These are phyloP conservation scores for Octopus bimaculoides DNA, from an alignment of 1,140 invertebrate genomes.

Conservation along the genomic window DNA sequence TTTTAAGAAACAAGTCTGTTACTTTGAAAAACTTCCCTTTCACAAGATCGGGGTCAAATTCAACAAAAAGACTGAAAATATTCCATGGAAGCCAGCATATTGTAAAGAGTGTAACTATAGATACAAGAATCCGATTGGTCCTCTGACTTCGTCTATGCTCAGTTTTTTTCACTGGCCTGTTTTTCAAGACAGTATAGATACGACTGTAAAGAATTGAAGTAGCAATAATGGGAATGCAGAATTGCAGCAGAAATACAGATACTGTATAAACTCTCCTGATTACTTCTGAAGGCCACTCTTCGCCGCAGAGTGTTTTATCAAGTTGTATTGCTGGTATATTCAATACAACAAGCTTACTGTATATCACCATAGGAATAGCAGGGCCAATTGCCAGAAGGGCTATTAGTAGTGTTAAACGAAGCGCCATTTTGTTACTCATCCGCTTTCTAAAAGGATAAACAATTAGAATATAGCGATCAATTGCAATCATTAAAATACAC, in stretches of 20 bases:
- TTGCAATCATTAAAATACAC: conserved; percentile 70
- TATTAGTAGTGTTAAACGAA: conserved; percentile 36
- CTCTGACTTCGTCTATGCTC: conserved; percentile 66
- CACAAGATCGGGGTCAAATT: conserved; percentile 38
- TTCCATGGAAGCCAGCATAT: conserved; percentile 68
- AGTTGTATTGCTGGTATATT: conserved; percentile 28
- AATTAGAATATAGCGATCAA: conserved; percentile 68
- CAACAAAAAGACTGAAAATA: conserved; percentile 44
- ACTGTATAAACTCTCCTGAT: conserved; percentile 40
- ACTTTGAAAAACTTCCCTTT: conserved; percentile 40
- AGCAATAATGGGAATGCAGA: conserved; percentile 44
- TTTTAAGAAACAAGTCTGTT: conserved; percentile 50
- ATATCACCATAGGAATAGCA: conserved; percentile 48
- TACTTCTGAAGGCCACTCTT: conserved; percentile 41
- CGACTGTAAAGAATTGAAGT: conserved; percentile 45
- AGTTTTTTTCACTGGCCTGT: conserved; percentile 42
- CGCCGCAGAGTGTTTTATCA: conserved; percentile 43
- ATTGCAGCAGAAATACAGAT: conserved; percentile 48
- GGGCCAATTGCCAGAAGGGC: conserved; percentile 40
- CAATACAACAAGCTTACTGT: conserved; percentile 33
- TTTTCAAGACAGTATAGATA: conserved; percentile 47
- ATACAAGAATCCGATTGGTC: conserved; percentile 84
- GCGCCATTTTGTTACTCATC: conserved; percentile 42
- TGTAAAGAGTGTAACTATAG: conserved; percentile 92
- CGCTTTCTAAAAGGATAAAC: conserved; percentile 61